Base-by-base conservation (phyloP, 2,797 vertebrate genomes). In the Morelia viridis region DNA sequence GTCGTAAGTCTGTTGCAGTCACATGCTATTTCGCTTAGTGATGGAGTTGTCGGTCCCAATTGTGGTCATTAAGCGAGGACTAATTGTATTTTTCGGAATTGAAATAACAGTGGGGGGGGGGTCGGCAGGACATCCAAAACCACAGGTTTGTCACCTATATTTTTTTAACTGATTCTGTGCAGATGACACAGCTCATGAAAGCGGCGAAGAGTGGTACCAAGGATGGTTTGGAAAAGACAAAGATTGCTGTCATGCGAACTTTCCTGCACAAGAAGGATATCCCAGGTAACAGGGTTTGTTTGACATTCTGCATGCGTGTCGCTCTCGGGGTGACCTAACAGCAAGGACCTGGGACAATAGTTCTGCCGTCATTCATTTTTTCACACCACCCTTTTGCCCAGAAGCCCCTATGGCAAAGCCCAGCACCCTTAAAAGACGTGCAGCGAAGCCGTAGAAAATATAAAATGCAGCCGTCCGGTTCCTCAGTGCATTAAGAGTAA, bases 111-210 rank as follows among this genome's bases (percentile, higher is more conserved):
- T 0, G 4, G 35, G n/a, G 9, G 9, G 7, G 5, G 65, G 1
- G 4, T 76, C 1, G 57, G 41, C 19, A 15, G 57, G 58, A 35
- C 5, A 1, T 6, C 53, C 31, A 0, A 13, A 57, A 4, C 22
- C 6, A 8, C 53, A 26, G 1, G 31, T 92, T 60, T 65, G 91
- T 57, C 68, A 92, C 41, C 1, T 0, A 3, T 68, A 13, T 46
- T 24, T 6, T 28, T 85, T 89, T 86, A 92, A 0, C 0, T n/a
- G 28, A 71, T 95, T 93, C 93, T 94, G 8, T 80, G 35, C 97
- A 99, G 99, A 98, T 99, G 96, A 98, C 98, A 1, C 98, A 98
- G 96, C 94, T 99, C 94, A 98, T 99, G 98, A 99, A 98, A 94
- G 98, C 98, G 0, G 98, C 98, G n/a, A 98, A 97, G 92, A 98